Conservation (phyloP, 2,113 vertebrate species). For the Climacteris rufus region DNA sequence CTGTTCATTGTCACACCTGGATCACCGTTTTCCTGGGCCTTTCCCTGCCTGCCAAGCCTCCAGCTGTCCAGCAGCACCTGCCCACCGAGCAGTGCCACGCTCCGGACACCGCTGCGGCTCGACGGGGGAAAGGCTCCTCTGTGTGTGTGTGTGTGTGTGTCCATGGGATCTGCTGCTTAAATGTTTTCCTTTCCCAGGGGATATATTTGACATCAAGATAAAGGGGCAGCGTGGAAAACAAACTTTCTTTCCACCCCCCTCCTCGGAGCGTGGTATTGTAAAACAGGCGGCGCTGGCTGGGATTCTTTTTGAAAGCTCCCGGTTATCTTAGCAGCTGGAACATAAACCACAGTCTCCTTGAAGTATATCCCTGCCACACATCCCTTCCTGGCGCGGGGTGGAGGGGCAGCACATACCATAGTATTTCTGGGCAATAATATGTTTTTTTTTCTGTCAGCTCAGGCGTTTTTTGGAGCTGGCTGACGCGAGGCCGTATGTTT, state of each 20-base stretch:
- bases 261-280: conserved; percentile 35
- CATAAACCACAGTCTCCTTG: conserved; percentile 37
- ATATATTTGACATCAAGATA: conserved; percentile 68
- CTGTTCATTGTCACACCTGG: neutral
- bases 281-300: neutral
- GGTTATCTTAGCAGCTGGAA: conserved; percentile 63
- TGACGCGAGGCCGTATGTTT: neutral
- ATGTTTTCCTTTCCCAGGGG: conserved; percentile 67
- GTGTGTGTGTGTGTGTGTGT: neutral
- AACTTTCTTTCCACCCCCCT: conserved; percentile 27
- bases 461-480: neutral
- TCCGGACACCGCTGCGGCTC: neutral
- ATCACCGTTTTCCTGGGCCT: neutral
- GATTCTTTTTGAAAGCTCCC: conserved; percentile 59
- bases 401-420: neutral
- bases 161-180: conserved; percentile 56
- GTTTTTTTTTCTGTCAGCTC: neutral
- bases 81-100: neutral
- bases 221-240: conserved; percentile 52
- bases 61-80: neutral
- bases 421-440: neutral
- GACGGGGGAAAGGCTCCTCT: neutral
- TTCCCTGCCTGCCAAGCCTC: neutral
- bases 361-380: neutral
- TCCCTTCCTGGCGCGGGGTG: neutral